Evolutionary conservation across 2,797 vertebrate species (phyloP).

Genomic region (Urosaurus nigricauda): DNA sequence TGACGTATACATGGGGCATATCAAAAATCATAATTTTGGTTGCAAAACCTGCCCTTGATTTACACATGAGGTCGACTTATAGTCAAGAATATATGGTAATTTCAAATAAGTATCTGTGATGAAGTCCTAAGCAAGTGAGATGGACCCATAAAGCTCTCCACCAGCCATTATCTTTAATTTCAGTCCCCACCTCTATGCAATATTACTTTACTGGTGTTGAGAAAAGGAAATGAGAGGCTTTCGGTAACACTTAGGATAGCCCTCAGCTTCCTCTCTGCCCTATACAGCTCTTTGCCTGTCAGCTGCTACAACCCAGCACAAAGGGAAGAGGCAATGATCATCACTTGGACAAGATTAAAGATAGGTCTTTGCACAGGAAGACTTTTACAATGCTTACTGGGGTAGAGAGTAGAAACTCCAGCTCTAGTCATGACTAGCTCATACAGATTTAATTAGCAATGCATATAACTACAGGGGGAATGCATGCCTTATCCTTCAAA

Average conservation of each 20-base stretch:
- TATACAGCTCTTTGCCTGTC: neutral
- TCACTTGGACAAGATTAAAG: neutral
- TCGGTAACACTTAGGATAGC: no score
- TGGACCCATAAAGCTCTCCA: neutral
- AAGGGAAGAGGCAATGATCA: neutral
- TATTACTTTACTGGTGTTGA: neutral
- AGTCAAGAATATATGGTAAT: no score
- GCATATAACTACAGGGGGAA: neutral
- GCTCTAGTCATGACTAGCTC: neutral
- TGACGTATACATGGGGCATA: no score
- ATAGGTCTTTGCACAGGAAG: neutral
- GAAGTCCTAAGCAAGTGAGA: neutral
- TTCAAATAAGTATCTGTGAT: neutral
- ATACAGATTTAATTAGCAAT: neutral
- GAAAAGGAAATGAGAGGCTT: neutral
- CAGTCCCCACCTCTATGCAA: neutral
- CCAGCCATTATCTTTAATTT: neutral
- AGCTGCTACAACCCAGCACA: no score
- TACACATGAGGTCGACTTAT: no score
- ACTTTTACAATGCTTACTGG: neutral
- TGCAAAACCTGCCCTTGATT: no score
- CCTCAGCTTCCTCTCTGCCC: neutral
- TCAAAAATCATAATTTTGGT: no score
- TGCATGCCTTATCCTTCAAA: neutral
- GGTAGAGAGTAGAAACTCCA: neutral